phyloP scores from a whole-genome alignment of 2,797 vertebrate genomes.

The Triplophysa yarkandensis region DNA sequence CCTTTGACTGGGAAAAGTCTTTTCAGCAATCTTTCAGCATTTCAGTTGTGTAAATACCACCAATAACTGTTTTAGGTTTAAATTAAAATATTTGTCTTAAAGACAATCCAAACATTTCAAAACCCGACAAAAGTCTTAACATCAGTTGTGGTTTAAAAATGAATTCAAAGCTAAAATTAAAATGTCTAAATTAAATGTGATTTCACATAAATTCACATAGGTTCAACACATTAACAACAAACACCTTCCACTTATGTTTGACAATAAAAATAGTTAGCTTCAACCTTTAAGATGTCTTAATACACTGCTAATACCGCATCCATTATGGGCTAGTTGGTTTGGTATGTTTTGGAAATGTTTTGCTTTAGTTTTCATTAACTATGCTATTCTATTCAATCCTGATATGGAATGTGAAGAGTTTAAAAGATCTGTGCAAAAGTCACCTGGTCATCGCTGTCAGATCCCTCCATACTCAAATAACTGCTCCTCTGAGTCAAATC shows the following conservation, averaged over 20 bases:
- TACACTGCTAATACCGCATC: too few species aligned
- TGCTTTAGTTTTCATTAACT: too few species aligned
- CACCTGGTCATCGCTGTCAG: conserved; percentile 85
- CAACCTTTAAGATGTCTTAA: too few species aligned
- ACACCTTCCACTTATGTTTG: background rate
- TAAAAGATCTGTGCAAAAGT: conserved; percentile 18
- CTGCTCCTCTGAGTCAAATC: conserved; percentile 74
- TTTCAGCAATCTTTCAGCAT: background rate
- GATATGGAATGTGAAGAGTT: background rate
- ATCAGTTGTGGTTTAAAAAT: too few species aligned
- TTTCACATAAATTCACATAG: too few species aligned
- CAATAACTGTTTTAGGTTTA: background rate
- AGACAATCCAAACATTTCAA: background rate
- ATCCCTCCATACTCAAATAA: conserved; percentile 80
- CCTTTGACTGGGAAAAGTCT: conserved; percentile 1
- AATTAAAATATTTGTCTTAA: too few species aligned
- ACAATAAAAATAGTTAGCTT: background rate
- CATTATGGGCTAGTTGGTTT: background rate
- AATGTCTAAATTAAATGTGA: background rate
- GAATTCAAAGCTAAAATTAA: too few species aligned
- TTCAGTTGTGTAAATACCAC: background rate
- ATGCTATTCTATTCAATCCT: background rate
- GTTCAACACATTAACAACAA: too few species aligned
- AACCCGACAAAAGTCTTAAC: background rate
- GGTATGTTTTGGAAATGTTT: background rate